These are phyloP conservation scores for Botia kubotai DNA, from an alignment of 2,797 vertebrate species.

Conservation along the genomic window DNA sequence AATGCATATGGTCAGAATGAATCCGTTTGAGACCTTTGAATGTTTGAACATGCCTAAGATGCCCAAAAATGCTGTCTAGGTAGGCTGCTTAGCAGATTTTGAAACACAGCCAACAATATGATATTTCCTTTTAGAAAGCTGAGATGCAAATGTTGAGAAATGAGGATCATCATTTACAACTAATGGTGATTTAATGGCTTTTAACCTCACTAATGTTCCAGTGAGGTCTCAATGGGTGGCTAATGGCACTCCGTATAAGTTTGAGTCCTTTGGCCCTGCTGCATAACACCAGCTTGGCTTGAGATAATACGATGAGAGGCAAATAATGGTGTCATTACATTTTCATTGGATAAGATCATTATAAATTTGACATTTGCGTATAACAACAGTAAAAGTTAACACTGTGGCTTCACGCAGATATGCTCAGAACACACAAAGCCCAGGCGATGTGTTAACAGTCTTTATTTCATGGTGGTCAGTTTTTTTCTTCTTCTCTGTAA, in stretches of 20 bases:
- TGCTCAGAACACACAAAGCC: neutral
- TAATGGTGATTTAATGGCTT: neutral
- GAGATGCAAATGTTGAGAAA: neutral
- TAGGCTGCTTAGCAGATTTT: neutral
- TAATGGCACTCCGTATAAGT: neutral
- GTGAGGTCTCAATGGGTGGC: neutral
- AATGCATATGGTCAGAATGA: too few species aligned
- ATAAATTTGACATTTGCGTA: conserved; percentile 10
- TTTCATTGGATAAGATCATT: conserved; percentile 17
- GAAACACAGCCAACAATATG: neutral
- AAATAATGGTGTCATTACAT: conserved; percentile 20
- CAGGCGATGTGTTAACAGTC: neutral
- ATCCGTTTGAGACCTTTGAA: neutral
- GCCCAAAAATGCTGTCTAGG: neutral
- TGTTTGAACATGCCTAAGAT: neutral
- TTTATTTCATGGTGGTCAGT: neutral
- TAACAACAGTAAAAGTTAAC: neutral
- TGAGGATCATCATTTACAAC: neutral
- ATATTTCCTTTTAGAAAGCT: neutral
- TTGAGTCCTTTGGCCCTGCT: neutral
- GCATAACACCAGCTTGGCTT: neutral
- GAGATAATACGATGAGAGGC: conserved; percentile 18
- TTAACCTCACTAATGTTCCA: neutral
- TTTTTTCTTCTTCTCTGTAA: neutral
- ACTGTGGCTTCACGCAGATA: conserved; percentile 21